Percentiles rank a stretch among this genome's conserved stretches.
These are phyloP conservation scores for Pedicia rivosa DNA, from an alignment of 2,888 invertebrate species.

Conservation along the genomic window DNA sequence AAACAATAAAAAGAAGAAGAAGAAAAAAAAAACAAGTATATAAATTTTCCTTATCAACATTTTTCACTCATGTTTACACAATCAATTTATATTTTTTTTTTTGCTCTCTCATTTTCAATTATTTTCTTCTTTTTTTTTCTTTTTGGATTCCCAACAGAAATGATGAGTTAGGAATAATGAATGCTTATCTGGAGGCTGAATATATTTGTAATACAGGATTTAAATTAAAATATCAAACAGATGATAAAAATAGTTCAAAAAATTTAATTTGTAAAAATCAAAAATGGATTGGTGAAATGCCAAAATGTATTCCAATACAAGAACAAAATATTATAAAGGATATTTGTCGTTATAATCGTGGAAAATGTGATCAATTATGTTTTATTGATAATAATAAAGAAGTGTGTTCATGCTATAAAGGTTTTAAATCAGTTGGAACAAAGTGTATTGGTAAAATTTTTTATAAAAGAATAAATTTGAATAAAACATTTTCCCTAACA, in stretches of 20 bases:
- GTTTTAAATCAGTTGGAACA: constrained; percentile 25
- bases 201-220: constrained; percentile 14
- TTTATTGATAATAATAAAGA: constrained; percentile 17
- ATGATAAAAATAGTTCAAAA: constrained; percentile 4
- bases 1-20: no score
- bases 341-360: constrained; percentile 9
- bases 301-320: constrained; percentile 10
- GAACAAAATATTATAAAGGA: constrained; percentile 9
- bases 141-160: constrained; percentile 10
- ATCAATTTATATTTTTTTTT: no score
- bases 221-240: constrained; percentile 9
- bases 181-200: constrained; percentile 13
- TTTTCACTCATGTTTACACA: no score
- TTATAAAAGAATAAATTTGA: constrained; percentile 2
- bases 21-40: no score
- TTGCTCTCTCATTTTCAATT: no score
- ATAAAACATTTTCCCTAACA: not conserved
- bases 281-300: constrained; percentile 12
- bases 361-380: constrained; percentile 14
- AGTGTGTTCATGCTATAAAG: constrained; percentile 33
- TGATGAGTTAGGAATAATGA: constrained; percentile 10
- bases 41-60: no score
- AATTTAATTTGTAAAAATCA: constrained; percentile 12
- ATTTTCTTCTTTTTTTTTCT: not conserved
- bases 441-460: constrained; percentile 13